Percentiles rank a stretch among this genome's conserved stretches.
Evolutionary conservation across 2,888 invertebrate genomes (phyloP).

Genomic region (Sepiola atlantica): DNA sequence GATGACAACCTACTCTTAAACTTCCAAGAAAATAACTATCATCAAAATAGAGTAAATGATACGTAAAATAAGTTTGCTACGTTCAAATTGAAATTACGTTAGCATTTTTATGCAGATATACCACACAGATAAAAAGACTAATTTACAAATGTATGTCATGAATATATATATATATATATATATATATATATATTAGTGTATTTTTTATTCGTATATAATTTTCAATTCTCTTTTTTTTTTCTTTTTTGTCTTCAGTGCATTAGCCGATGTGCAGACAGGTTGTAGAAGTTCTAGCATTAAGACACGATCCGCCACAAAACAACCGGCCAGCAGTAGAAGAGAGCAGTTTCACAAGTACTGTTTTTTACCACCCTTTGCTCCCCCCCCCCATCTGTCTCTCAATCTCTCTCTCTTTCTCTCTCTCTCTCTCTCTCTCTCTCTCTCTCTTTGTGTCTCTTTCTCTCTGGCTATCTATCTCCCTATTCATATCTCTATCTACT

Average conservation of each 20-base stretch:
- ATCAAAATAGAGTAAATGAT: too few species aligned
- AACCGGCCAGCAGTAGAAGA: slow-evolving; percentile 9
- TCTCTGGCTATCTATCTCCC: not conserved
- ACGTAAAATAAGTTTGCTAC: too few species aligned
- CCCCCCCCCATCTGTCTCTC: not conserved
- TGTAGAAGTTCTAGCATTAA: slow-evolving; percentile 34
- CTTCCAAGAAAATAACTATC: too few species aligned
- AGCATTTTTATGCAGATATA: too few species aligned
- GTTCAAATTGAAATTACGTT: too few species aligned
- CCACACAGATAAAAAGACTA: too few species aligned
- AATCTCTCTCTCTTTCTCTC: not conserved
- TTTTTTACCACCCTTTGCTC: not conserved
- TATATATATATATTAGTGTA: not conserved
- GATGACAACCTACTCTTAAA: too few species aligned
- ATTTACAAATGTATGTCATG: too few species aligned
- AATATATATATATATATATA: not conserved
- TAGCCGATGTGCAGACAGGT: slow-evolving; percentile 38
- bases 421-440: not conserved
- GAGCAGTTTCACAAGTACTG: slow-evolving; percentile 32
- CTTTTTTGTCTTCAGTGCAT: slow-evolving; percentile 42
- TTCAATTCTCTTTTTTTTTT: not conserved
- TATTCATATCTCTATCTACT: too few species aligned
- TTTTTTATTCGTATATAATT: not conserved
- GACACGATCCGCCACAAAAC: slow-evolving; percentile 3
- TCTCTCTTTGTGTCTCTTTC: not conserved